Evolutionary conservation across 2,888 invertebrate genomes (phyloP).

Genomic region (Pteria penguin): DNA sequence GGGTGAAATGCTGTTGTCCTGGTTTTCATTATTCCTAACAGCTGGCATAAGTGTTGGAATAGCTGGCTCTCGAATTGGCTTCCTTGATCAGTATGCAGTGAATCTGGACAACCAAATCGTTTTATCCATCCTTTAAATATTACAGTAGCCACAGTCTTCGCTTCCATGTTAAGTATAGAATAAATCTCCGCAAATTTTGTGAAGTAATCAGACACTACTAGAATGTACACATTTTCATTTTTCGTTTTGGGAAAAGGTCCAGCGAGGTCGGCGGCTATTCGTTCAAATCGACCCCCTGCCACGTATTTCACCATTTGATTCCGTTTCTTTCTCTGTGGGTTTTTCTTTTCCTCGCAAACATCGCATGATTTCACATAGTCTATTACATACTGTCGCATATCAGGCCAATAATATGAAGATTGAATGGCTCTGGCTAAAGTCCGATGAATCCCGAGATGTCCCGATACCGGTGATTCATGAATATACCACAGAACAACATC

Average conservation of each 20-base stretch:
- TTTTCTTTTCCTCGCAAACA: conserved; percentile 22
- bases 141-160: not conserved
- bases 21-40: too few relatives aligned
- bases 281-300: conserved; percentile 18
- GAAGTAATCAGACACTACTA: conserved; percentile 25
- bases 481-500: conserved; percentile 27
- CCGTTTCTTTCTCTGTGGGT: not conserved
- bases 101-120: conserved; percentile 10
- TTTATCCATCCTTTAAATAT: conserved; percentile 4
- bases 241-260: too few relatives aligned
- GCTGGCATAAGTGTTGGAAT: not conserved
- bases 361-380: conserved; percentile 11
- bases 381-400: conserved; percentile 5
- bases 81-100: not conserved
- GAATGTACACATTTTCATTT: conserved; percentile 20
- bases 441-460: too few relatives aligned
- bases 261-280: conserved; percentile 3
- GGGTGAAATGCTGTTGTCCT: too few relatives aligned
- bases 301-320: not conserved
- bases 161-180: conserved; percentile 22
- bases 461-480: conserved; percentile 27
- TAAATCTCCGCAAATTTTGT: too few relatives aligned
- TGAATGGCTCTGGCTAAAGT: conserved; percentile 14
- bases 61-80: too few relatives aligned
- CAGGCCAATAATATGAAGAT: conserved; percentile 31